These are phyloP conservation scores for Nephrotoma appendiculata DNA, from an alignment of 2,888 invertebrate species.

Conservation along the genomic window DNA sequence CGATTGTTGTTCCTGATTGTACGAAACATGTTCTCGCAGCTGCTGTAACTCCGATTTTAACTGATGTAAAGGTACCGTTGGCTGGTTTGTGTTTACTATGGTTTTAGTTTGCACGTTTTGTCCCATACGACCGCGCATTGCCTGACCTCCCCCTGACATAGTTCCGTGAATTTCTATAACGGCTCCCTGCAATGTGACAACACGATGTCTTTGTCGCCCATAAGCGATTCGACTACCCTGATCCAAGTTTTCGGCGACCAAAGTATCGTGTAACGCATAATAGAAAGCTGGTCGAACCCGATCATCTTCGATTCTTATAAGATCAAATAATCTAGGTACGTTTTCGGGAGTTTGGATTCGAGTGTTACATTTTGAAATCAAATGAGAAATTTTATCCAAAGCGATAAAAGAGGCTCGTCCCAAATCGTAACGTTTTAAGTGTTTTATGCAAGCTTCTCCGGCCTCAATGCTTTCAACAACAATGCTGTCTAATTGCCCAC, in stretches of 20 bases:
- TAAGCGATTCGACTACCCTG: conserved; percentile 83
- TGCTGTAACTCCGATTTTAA: background rate
- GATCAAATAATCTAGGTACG: conserved; percentile 78
- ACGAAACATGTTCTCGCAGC: background rate
- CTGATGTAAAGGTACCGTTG: background rate
- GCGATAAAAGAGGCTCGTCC: conserved; percentile 82
- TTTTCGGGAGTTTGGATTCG: conserved; percentile 60
- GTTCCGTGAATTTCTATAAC: conserved; percentile 79
- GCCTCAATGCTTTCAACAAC: conserved; percentile 80
- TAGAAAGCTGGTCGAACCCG: conserved; percentile 77
- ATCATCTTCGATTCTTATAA: conserved; percentile 67
- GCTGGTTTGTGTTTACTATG: background rate
- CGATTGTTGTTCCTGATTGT: background rate
- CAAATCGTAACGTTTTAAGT: conserved; percentile 58
- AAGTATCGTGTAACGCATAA: conserved; percentile 70
- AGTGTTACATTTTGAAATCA: conserved; percentile 30
- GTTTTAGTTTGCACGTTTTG: conserved; percentile 40
- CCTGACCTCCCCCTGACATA: conserved; percentile 87
- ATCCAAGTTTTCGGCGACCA: conserved; percentile 75
- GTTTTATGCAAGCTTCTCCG: conserved; percentile 70
- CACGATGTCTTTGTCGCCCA: conserved; percentile 58
- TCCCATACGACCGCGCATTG: conserved; percentile 69
- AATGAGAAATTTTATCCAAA: conserved; percentile 66
- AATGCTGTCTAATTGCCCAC: conserved; percentile 77
- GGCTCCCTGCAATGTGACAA: conserved; percentile 75